These are phyloP conservation scores for Burhinus bistriatus DNA, from an alignment of 2,113 vertebrate species.

Conservation along the genomic window DNA sequence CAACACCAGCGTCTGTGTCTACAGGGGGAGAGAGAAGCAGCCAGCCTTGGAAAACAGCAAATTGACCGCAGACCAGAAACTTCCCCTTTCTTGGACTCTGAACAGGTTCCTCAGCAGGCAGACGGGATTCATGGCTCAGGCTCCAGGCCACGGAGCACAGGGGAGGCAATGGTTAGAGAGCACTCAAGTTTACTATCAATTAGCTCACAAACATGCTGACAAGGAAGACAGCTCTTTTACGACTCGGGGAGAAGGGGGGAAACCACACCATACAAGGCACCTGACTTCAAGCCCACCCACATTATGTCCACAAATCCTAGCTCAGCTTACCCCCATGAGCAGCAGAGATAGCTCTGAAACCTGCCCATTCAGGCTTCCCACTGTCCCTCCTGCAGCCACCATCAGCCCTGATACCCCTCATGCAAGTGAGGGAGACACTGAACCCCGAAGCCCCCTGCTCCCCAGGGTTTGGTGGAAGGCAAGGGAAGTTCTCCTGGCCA, in stretches of 20 bases:
- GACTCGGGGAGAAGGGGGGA: not conserved
- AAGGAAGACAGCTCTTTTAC: constrained; percentile 33
- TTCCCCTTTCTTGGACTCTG: constrained; percentile 36
- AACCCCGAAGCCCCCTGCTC: not conserved
- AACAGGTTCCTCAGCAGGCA: constrained; percentile 49
- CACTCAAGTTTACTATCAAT: constrained; percentile 32
- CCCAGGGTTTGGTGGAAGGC: not conserved
- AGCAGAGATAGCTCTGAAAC: constrained; percentile 1
- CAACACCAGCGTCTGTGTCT: constrained; percentile 16
- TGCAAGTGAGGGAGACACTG: not conserved
- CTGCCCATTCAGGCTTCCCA: not conserved
- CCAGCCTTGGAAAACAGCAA: constrained; percentile 54
- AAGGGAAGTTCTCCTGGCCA: not conserved
- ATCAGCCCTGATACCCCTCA: not conserved
- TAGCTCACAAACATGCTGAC: constrained; percentile 36
- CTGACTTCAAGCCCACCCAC: constrained; percentile 40
- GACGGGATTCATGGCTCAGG: constrained; percentile 11
- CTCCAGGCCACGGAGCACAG: not conserved
- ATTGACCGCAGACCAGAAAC: constrained; percentile 50
- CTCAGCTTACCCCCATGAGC: not conserved
- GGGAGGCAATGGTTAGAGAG: constrained; percentile 8
- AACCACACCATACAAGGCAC: constrained; percentile 28
- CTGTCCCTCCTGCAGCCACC: not conserved
- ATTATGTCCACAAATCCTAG: not conserved
- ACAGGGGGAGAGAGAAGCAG: constrained; percentile 31